These are phyloP conservation scores for Trogon surrucura DNA, from an alignment of 2,113 vertebrate species.

Conservation along the genomic window DNA sequence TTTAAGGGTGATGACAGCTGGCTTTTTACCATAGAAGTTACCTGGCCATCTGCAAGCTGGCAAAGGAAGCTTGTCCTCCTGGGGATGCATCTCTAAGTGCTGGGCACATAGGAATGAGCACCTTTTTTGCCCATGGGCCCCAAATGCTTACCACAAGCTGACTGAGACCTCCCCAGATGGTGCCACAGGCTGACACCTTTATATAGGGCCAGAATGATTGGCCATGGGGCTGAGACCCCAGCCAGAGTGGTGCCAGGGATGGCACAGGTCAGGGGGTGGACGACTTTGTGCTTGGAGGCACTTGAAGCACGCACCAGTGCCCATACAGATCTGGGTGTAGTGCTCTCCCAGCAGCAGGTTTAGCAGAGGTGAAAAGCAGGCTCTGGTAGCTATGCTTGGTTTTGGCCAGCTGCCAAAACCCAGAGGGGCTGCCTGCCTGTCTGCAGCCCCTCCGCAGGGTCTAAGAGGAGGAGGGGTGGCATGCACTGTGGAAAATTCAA, in stretches of 20 bases:
- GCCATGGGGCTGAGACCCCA: background rate
- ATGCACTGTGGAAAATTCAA: background rate
- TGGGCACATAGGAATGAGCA: background rate
- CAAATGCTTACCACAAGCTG: background rate
- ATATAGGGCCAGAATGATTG: accelerated
- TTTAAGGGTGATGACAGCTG: background rate
- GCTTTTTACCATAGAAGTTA: accelerated
- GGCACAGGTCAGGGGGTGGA: background rate
- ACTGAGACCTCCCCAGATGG: accelerated
- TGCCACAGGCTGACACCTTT: background rate
- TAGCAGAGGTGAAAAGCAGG: background rate
- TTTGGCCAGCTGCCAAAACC: background rate
- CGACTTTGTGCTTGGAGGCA: background rate
- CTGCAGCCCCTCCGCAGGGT: accelerated
- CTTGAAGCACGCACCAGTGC: background rate
- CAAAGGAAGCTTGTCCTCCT: background rate
- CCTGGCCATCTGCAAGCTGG: background rate
- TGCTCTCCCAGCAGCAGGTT: background rate
- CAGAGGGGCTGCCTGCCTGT: background rate
- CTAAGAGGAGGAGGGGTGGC: accelerated
- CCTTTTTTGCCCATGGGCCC: background rate
- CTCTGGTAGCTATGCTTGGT: accelerated
- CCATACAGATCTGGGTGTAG: background rate
- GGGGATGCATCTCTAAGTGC: background rate
- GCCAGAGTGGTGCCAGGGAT: accelerated